phyloP scores from a whole-genome alignment of 2,113 vertebrate genomes.

The Phalacrocorax pelagicus region DNA sequence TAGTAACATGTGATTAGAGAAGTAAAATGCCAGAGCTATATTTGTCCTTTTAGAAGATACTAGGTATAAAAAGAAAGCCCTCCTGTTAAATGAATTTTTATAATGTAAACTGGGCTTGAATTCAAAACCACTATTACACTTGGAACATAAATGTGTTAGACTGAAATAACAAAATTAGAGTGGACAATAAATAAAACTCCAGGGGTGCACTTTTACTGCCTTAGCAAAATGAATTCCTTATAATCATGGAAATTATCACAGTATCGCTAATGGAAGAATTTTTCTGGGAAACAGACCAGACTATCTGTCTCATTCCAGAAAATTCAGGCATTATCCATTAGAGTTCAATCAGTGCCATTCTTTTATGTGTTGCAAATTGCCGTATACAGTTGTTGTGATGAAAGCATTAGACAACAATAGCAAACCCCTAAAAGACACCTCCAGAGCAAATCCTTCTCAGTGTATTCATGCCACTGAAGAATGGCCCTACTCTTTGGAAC shows the following conservation, averaged over 20 bases:
- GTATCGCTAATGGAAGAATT: background rate
- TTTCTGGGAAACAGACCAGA: background rate
- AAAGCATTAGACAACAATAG: background rate
- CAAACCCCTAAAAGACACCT: background rate
- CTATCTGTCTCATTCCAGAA: background rate
- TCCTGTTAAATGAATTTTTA: background rate
- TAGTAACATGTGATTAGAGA: background rate
- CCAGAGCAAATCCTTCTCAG: background rate
- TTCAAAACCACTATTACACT: constrained; percentile 11
- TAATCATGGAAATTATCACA: background rate
- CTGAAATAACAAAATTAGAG: constrained; percentile 46
- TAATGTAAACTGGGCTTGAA: constrained; percentile 23
- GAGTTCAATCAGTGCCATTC: background rate
- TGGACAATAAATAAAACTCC: constrained; percentile 21
- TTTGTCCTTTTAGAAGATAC: background rate
- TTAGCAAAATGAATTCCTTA: background rate
- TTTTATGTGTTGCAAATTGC: background rate
- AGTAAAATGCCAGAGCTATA: background rate
- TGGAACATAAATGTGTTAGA: background rate
- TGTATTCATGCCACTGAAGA: background rate
- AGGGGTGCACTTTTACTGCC: background rate
- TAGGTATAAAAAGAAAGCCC: background rate
- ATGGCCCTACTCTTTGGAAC: background rate
- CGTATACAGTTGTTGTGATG: background rate
- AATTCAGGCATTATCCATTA: background rate